These are phyloP conservation scores for Luehdorfia chinensis DNA, from an alignment of 1,140 invertebrate species.

Conservation along the genomic window DNA sequence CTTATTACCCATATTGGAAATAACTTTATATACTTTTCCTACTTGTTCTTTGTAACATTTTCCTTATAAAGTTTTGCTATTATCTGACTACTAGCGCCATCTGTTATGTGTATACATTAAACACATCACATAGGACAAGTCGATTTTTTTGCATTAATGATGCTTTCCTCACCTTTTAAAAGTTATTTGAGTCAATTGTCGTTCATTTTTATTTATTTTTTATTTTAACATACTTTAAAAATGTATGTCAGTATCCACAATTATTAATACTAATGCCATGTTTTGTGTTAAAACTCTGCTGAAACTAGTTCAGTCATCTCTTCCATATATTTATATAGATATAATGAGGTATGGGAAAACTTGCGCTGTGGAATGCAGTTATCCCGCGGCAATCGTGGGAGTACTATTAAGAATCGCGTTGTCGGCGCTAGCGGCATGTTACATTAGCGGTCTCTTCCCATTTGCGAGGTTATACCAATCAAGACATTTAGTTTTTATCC, in stretches of 20 bases:
- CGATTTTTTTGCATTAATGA: too few relatives aligned
- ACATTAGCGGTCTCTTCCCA: constrained; percentile 25
- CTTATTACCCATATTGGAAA: too few relatives aligned
- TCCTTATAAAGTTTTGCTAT: constrained; percentile 6
- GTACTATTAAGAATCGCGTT: constrained; percentile 35
- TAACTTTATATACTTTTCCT: too few relatives aligned
- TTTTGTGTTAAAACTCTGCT: too few relatives aligned
- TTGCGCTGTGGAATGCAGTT: constrained; percentile 31
- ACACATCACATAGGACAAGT: neutral
- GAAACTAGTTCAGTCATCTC: too few relatives aligned
- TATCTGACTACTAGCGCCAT: constrained; percentile 33
- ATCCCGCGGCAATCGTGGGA: constrained; percentile 36
- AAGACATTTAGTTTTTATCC: constrained; percentile 15
- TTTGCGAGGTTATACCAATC: constrained; percentile 19
- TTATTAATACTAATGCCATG: too few relatives aligned
- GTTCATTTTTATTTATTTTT: too few relatives aligned
- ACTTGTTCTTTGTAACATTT: too few relatives aligned
- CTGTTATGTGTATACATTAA: constrained; percentile 26
- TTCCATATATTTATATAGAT: constrained; percentile 6
- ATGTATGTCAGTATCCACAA: too few relatives aligned
- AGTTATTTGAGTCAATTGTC: too few relatives aligned
- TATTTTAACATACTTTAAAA: too few relatives aligned
- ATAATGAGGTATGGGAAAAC: constrained; percentile 22
- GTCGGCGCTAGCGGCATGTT: constrained; percentile 29
- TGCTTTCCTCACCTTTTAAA: too few relatives aligned